A percentile compares a stretch with the other conserved stretches of the same genome.
These are phyloP conservation scores for Diarsia brunnea DNA, from an alignment of 2,888 invertebrate genomes.

Conservation along the genomic window DNA sequence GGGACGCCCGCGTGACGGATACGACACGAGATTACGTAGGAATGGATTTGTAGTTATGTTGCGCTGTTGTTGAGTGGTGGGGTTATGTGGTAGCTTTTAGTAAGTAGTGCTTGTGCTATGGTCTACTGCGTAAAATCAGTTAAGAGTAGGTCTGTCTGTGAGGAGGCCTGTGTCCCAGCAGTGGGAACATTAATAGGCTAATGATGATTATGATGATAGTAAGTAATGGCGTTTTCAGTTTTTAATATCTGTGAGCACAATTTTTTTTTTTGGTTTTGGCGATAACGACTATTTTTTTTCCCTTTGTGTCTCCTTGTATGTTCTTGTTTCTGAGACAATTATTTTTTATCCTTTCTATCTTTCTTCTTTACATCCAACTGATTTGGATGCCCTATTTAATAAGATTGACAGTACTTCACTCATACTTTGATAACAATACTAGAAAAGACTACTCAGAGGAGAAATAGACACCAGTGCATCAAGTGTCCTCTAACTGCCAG, in stretches of 20 bases:
- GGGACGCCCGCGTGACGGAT: constrained; percentile 60
- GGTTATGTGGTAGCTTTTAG: neutral
- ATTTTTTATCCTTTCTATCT: too few relatives aligned
- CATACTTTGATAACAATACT: neutral
- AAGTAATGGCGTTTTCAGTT: neutral
- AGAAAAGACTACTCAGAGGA: neutral
- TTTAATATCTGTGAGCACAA: neutral
- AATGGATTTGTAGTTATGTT: constrained; percentile 41
- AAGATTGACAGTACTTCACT: neutral
- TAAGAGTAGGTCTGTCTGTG: neutral
- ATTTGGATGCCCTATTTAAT: neutral
- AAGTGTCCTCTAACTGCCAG: too few relatives aligned
- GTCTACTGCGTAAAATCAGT: neutral
- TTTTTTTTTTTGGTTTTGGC: neutral
- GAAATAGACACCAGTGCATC: too few relatives aligned
- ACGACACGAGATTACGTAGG: constrained; percentile 58
- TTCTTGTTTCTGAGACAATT: too few relatives aligned
- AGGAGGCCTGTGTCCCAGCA: too few relatives aligned
- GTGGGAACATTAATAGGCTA: too few relatives aligned
- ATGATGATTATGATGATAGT: too few relatives aligned
- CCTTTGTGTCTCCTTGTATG: too few relatives aligned
- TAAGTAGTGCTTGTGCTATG: neutral
- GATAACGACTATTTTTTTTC: neutral
- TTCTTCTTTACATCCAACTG: too few relatives aligned
- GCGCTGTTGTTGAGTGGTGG: constrained; percentile 5